These are phyloP conservation scores for Gadopsis marmoratus DNA, from an alignment of 2,797 vertebrate genomes.

Conservation along the genomic window DNA sequence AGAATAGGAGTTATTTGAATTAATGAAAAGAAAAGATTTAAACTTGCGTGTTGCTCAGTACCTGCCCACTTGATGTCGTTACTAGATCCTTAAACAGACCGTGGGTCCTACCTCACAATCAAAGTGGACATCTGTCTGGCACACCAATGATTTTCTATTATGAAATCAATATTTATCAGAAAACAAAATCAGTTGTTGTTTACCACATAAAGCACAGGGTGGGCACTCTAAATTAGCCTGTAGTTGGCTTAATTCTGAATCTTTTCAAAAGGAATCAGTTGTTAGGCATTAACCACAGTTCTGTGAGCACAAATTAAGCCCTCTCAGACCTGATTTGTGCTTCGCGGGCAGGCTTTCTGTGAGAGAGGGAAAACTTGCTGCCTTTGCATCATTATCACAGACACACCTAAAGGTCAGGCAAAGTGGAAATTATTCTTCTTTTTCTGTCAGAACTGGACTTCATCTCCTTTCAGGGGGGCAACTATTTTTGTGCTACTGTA, in stretches of 20 bases:
- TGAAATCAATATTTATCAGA: conserved; percentile 7
- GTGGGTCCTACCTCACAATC: not conserved
- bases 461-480: too few species aligned
- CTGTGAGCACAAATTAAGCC: not conserved
- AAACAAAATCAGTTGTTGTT: conserved; percentile 7
- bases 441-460: not conserved
- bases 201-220: conserved; percentile 11
- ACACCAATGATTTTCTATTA: not conserved
- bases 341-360: not conserved
- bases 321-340: not conserved
- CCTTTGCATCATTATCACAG: not conserved
- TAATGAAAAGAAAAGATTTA: too few species aligned
- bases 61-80: not conserved
- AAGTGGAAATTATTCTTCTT: not conserved
- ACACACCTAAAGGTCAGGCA: not conserved
- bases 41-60: not conserved
- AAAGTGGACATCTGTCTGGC: not conserved
- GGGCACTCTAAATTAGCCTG: not conserved
- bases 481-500: not conserved
- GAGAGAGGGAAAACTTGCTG: not conserved
- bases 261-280: not conserved
- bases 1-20: not conserved
- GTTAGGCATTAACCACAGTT: not conserved
- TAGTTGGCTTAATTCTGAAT: not conserved
- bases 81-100: not conserved